These are phyloP conservation scores for Mohoua ochrocephala DNA, from an alignment of 2,113 vertebrate species.

Conservation along the genomic window DNA sequence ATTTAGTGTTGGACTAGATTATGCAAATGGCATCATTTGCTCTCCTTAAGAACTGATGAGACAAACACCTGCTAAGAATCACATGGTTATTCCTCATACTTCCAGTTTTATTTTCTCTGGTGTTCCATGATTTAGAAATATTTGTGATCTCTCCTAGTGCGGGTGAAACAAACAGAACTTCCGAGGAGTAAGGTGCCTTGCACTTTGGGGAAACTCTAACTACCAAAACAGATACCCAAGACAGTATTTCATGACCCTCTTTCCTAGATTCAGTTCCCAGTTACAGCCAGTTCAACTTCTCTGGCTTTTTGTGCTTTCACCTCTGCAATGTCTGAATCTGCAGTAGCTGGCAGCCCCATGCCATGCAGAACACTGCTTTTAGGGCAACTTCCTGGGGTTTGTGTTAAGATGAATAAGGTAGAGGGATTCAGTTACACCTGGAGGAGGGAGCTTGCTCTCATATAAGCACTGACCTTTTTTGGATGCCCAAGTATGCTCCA, in stretches of 20 bases:
- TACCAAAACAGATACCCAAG: neutral
- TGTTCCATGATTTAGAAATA: neutral
- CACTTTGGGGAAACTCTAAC: neutral
- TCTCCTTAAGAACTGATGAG: neutral
- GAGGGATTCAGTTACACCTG: neutral
- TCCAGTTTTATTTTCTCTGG: neutral
- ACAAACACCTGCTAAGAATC: neutral
- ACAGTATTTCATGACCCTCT: neutral
- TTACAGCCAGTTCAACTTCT: neutral
- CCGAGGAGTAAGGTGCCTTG: neutral
- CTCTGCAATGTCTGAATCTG: neutral
- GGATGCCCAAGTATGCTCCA: neutral
- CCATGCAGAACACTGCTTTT: neutral
- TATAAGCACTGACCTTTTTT: neutral
- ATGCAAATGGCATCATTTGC: neutral
- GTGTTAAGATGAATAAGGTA: neutral
- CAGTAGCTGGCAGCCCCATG: neutral
- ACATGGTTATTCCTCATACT: neutral
- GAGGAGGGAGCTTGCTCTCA: rapidly evolving
- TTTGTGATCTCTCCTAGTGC: neutral
- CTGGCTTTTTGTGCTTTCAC: neutral
- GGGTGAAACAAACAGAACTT: neutral
- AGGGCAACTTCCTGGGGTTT: neutral
- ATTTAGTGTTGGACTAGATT: neutral
- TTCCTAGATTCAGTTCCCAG: neutral